These are phyloP conservation scores for Drosophila tani DNA, from an alignment of 1,140 invertebrate species.

Conservation along the genomic window DNA sequence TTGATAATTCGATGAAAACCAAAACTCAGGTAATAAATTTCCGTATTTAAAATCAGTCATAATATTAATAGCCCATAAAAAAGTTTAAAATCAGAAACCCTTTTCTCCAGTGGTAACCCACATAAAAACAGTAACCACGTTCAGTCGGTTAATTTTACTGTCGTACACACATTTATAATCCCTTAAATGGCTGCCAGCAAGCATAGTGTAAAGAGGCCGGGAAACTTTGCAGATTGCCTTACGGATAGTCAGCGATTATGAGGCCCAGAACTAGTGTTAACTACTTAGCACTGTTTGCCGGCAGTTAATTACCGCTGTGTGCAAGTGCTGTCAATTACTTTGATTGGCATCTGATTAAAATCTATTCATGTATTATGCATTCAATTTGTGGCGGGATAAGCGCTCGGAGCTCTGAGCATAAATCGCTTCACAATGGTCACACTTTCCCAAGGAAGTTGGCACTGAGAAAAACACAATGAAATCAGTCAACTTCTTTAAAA, in stretches of 20 bases:
- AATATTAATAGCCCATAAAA: slow-evolving; percentile 4
- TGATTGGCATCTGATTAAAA: slow-evolving; percentile 59
- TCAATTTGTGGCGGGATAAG: slow-evolving; percentile 43
- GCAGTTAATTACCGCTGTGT: slow-evolving; percentile 19
- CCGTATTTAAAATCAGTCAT: neutral
- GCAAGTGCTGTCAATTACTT: slow-evolving; percentile 22
- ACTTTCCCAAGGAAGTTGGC: slow-evolving; percentile 1
- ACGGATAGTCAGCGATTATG: slow-evolving; percentile 2
- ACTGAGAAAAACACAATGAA: neutral
- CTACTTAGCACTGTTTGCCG: slow-evolving; percentile 2
- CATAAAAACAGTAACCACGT: slow-evolving; percentile 1
- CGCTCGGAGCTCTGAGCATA: slow-evolving; percentile 20
- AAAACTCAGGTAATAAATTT: neutral
- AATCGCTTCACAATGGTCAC: slow-evolving; percentile 31
- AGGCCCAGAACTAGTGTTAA: slow-evolving; percentile 13
- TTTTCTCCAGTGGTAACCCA: neutral
- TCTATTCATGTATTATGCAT: slow-evolving; percentile 35
- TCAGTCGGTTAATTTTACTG: neutral
- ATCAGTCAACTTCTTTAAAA: neutral
- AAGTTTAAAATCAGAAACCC: neutral
- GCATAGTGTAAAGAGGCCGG: neutral
- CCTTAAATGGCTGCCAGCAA: neutral
- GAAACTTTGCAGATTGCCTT: slow-evolving; percentile 11
- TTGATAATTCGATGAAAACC: neutral
- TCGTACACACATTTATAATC: slow-evolving; percentile 5